These are phyloP conservation scores for Stratiolaelaps scimitus DNA, from an alignment of 1,140 invertebrate genomes.

Conservation along the genomic window DNA sequence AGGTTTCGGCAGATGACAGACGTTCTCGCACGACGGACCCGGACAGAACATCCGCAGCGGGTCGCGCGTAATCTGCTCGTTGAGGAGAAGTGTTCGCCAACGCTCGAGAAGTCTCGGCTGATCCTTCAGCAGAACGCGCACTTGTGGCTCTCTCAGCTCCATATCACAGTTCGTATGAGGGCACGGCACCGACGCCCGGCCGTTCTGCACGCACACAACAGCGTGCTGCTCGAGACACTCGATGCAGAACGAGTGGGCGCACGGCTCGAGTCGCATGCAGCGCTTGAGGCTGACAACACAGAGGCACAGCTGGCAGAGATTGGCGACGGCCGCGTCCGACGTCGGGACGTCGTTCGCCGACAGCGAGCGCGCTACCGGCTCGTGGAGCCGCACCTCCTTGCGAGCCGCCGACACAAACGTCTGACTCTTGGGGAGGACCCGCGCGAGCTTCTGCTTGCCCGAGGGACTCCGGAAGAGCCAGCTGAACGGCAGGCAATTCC, in stretches of 20 bases:
- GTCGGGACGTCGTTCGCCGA: conserved; percentile 16
- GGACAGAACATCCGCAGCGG: conserved; percentile 22
- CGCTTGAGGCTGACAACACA: conserved; percentile 18
- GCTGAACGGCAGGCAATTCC: conserved; percentile 15
- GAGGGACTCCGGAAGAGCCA: conserved; percentile 15
- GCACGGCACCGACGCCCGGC: conserved; percentile 9
- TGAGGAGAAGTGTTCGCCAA: conserved; percentile 7
- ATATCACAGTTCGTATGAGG: conserved; percentile 22
- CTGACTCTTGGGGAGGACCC: conserved; percentile 21
- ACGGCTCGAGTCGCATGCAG: conserved; percentile 15
- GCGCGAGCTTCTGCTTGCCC: conserved; percentile 13
- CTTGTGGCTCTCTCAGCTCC: conserved; percentile 16
- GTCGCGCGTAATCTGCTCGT: conserved; percentile 5
- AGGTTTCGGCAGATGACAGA: conserved; percentile 7
- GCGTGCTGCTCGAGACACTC: conserved; percentile 22
- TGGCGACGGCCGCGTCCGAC: conserved; percentile 25
- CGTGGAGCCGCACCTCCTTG: conserved; percentile 8
- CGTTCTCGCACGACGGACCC: conserved; percentile 5
- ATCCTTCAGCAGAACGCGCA: background rate
- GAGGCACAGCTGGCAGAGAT: conserved; percentile 22
- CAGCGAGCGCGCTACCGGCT: conserved; percentile 11
- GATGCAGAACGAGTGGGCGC: conserved; percentile 19
- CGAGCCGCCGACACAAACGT: background rate
- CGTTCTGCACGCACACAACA: conserved; percentile 4
- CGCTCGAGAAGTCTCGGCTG: conserved; percentile 22